These are phyloP conservation scores for Notothenia rossii DNA, from an alignment of 2,113 vertebrate species.

Conservation along the genomic window DNA sequence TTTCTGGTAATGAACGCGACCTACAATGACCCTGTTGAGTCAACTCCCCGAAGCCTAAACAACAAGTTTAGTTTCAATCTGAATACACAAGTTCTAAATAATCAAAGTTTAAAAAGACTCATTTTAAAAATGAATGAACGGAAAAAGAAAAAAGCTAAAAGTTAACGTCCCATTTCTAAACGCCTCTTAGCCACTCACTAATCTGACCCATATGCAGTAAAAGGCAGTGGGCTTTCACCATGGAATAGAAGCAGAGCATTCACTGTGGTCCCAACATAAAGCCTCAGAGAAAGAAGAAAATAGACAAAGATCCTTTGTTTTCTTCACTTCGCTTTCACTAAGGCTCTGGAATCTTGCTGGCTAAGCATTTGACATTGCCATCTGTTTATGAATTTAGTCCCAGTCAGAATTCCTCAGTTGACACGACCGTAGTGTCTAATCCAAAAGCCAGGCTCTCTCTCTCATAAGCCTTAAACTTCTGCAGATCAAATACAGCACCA, in stretches of 20 bases:
- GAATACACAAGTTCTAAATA: neutral
- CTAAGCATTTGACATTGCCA: constrained; percentile 54
- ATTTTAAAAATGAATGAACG: neutral
- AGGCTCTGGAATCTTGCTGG: constrained; percentile 59
- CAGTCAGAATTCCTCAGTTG: constrained; percentile 65
- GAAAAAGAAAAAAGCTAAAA: constrained; percentile 7
- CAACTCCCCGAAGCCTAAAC: constrained; percentile 4
- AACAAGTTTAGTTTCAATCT: neutral
- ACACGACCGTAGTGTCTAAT: constrained; percentile 46
- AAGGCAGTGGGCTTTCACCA: constrained; percentile 62
- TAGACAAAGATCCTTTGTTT: constrained; percentile 77
- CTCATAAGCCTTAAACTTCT: constrained; percentile 27
- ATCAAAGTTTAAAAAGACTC: constrained; percentile 6
- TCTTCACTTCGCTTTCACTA: constrained; percentile 53
- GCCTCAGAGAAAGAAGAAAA: constrained; percentile 50
- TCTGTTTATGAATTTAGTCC: constrained; percentile 64
- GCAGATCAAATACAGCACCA: constrained; percentile 45
- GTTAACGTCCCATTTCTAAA: constrained; percentile 35
- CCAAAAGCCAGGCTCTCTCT: constrained; percentile 52
- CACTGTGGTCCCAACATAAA: constrained; percentile 60
- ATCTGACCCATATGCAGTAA: constrained; percentile 73
- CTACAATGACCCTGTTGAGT: constrained; percentile 64
- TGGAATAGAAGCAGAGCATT: constrained; percentile 47
- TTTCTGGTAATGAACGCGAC: constrained; percentile 50
- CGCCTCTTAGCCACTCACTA: constrained; percentile 59